phyloP scores from a whole-genome alignment of 30 jellyfish, hydroid and myxozoan genomes.

The Mastigias papua region DNA sequence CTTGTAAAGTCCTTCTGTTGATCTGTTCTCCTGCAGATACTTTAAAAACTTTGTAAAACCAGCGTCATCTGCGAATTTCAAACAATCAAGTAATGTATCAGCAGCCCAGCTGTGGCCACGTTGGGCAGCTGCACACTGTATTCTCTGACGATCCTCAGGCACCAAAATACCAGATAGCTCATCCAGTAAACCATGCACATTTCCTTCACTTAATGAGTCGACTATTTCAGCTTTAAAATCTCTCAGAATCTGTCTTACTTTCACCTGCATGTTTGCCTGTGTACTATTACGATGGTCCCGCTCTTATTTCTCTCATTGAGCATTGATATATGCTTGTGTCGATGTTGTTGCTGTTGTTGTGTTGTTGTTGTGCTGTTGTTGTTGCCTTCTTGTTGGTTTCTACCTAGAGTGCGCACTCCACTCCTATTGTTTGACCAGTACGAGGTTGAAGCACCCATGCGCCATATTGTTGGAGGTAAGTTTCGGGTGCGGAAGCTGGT shows the following conservation, averaged over 20 bases:
- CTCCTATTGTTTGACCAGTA: no score
- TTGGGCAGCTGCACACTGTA: constrained; percentile 28
- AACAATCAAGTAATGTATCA: constrained; percentile 36
- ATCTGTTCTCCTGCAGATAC: neutral
- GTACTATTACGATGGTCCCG: no score
- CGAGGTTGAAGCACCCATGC: no score
- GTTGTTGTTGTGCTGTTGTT: no score
- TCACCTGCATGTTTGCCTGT: neutral
- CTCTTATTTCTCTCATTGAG: no score
- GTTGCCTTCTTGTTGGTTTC: no score
- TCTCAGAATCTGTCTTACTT: neutral
- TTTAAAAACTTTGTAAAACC: constrained; percentile 24
- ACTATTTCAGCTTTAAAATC: constrained; percentile 10
- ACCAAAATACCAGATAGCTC: neutral
- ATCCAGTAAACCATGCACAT: neutral
- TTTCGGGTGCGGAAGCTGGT: no score
- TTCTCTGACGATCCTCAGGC: constrained; percentile 16
- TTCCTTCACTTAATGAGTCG: neutral
- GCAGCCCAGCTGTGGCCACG: constrained; percentile 53
- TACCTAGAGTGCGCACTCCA: no score
- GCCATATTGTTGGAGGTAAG: no score
- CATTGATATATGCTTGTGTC: no score
- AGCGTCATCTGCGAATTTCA: constrained; percentile 7
- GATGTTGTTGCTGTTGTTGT: no score
- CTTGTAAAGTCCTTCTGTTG: constrained; percentile 20